Conservation (phyloP, 37 sponge, comb jelly and placozoan species). For the Agelas oroides region DNA sequence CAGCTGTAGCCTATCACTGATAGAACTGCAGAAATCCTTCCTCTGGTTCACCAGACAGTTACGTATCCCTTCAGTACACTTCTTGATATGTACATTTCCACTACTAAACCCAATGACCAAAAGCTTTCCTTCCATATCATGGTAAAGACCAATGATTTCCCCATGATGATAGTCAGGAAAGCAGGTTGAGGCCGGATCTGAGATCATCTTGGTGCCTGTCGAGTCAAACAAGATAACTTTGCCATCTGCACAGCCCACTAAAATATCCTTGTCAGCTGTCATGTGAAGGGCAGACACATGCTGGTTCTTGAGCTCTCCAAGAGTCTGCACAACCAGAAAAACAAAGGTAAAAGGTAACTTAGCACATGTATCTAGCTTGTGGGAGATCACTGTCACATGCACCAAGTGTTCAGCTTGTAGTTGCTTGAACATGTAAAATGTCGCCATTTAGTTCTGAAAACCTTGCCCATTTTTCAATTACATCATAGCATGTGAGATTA, state of each 20-base stretch:
- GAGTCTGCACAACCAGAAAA: background rate
- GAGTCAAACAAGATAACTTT: slow-evolving; percentile 4
- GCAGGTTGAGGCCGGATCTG: background rate
- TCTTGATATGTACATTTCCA: slow-evolving; percentile 34
- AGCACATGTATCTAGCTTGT: no score
- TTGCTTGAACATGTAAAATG: no score
- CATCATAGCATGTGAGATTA: no score
- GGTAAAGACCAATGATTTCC: slow-evolving; percentile 11
- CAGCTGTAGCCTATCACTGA: background rate
- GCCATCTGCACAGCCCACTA: slow-evolving; percentile 51
- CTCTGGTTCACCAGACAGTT: background rate
- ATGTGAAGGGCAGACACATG: slow-evolving; percentile 28
- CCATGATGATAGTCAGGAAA: background rate
- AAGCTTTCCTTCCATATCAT: background rate
- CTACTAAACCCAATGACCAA: slow-evolving; percentile 43
- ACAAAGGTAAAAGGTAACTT: no score
- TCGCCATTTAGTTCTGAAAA: no score
- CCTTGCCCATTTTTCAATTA: no score
- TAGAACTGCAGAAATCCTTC: slow-evolving; percentile 5
- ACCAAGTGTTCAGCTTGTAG: no score
- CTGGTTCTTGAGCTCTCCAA: background rate
- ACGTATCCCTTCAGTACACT: slow-evolving; percentile 5
- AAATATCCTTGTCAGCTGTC: slow-evolving; percentile 15
- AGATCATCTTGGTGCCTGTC: background rate
- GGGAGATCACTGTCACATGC: no score